Base-by-base conservation (phyloP, 2,113 vertebrate species). In the Mastomys natalensis region DNA sequence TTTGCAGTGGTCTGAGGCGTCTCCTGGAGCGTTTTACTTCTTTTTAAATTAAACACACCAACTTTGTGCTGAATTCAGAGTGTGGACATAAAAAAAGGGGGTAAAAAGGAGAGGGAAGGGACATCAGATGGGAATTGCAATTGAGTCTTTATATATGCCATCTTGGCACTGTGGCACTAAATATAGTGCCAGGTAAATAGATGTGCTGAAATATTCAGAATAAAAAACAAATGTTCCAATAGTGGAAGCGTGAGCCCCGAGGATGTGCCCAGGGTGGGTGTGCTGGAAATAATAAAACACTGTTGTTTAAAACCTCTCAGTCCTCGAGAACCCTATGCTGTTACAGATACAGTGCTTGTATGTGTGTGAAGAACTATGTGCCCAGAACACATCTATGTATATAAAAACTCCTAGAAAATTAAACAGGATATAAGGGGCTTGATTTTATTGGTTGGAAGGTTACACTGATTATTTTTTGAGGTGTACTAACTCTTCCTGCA, bases 21-120 rank as follows among this genome's bases (percentile, higher is more conserved):
- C 98, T 98, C 98, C 98, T 98, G 98, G 98, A 98, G 98, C 98
- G 16, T 99, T 99, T 99, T 99, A 99, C 98, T 99, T 98, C 98
- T 99, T 99, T 98, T 98, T 99, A 99, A 99, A 99, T 99, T 99
- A 99, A 99, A 99, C 98, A 99, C 98, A 98, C 98, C 98, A 98
- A 99, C 98, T 99, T 98, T 98, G 99, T 98, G 98, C 98, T 98
- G 99, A 98, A 99, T 99, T 98, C 98, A 99, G 98, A 99, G 98
- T 97, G 97, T 89, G 97, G 98, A 99, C 98, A 99, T 99, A 99
- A 99, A 99, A 86, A 99, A 99, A 98, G 95, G 98, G 98, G 98
- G 98, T 99, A 98, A 98, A 98, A 98, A 99, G 98, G 98, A 99
- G 98, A 99, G 98, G 99, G 98, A 99, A 99, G 98, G 98, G 98